Evolutionary conservation across 2,797 vertebrate species (phyloP).

Genomic region (Chloroceryle amazona): DNA sequence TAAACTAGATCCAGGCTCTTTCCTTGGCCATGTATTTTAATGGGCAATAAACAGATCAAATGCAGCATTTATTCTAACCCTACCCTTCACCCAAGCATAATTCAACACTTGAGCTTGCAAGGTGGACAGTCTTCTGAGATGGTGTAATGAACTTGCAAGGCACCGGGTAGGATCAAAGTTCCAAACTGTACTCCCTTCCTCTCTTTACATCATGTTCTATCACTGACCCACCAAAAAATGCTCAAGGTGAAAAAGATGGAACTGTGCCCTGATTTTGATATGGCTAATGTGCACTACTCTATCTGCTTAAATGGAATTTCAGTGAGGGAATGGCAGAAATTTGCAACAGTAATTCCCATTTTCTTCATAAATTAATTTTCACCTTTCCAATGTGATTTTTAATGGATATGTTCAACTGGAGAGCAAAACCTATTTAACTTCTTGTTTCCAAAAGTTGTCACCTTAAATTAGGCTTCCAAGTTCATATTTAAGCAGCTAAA

Average conservation of each 20-base stretch:
- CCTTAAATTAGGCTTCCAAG: not conserved
- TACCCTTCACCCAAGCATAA: not conserved
- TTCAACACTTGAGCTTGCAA: not conserved
- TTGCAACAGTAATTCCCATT: not conserved
- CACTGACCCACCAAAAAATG: not conserved
- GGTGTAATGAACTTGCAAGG: not conserved
- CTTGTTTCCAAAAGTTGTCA: not conserved
- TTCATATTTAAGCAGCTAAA: not conserved
- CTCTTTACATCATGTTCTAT: not conserved
- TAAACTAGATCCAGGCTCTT: not conserved
- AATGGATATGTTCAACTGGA: not conserved
- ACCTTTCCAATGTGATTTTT: not conserved
- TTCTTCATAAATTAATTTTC: not conserved
- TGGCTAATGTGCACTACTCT: not conserved
- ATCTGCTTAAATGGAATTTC: not conserved
- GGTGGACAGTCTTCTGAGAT: not conserved
- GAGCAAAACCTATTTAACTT: not conserved
- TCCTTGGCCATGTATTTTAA: not conserved
- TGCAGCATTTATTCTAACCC: not conserved
- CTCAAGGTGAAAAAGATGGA: not conserved
- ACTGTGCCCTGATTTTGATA: not conserved
- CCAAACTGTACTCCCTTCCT: not conserved
- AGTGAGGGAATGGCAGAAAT: not conserved
- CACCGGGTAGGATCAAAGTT: not conserved
- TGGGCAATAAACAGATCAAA: not conserved